These are phyloP conservation scores for Heliornis fulica DNA, from an alignment of 2,113 vertebrate genomes.

Conservation along the genomic window DNA sequence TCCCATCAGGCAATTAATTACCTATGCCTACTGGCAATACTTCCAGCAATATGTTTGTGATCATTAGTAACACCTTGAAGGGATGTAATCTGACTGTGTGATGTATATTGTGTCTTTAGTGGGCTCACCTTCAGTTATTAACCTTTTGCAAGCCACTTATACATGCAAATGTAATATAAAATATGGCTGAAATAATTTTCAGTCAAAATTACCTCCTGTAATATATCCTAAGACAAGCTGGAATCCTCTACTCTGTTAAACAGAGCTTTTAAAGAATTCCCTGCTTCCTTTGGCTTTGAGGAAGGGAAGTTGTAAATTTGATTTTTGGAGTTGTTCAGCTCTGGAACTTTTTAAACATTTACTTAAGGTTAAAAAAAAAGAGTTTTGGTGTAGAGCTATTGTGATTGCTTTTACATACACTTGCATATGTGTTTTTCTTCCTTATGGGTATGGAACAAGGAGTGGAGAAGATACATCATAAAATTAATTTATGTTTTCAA, in stretches of 20 bases:
- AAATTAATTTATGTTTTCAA: not conserved
- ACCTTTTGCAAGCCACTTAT: not conserved
- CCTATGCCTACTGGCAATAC: not conserved
- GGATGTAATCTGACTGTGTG: not conserved
- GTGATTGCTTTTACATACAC: not conserved
- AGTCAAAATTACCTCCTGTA: not conserved
- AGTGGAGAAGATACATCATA: not conserved
- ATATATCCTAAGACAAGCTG: not conserved
- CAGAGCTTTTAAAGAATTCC: slow-evolving; percentile 21
- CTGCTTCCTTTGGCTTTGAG: slow-evolving; percentile 21
- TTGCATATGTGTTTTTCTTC: not conserved
- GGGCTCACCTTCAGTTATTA: not conserved
- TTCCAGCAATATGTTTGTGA: not conserved
- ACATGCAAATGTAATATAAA: not conserved
- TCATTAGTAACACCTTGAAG: not conserved
- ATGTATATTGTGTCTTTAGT: not conserved
- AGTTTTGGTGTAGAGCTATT: not conserved
- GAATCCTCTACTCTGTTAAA: not conserved
- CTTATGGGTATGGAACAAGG: not conserved
- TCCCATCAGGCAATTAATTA: not conserved
- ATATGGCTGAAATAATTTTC: not conserved
- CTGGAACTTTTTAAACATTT: slow-evolving; percentile 11
- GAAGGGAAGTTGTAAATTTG: slow-evolving; percentile 61
- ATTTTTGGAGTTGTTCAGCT: slow-evolving; percentile 16
- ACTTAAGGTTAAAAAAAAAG: not conserved